Base-by-base conservation (phyloP, 1,140 invertebrate species). In the Formica exsecta region DNA sequence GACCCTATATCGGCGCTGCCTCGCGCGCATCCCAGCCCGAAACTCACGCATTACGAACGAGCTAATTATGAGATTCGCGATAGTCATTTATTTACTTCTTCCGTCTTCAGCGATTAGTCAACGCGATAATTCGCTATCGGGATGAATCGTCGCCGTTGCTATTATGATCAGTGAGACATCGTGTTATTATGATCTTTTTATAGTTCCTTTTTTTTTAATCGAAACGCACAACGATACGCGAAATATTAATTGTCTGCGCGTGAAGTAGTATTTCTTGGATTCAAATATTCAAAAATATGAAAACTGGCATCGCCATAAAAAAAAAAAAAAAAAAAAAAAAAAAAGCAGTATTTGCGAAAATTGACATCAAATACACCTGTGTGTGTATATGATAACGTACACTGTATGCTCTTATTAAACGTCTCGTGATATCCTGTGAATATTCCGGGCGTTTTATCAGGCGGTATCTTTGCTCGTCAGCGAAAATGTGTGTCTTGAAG, bases 61-160 rank as follows among this genome's bases (percentile, higher is more conserved):
- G 51, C 77, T 80, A 70, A 80, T 80, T 80, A 44, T 65, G 32
- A 68, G 29, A 68, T 11, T 54, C 44, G 32, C 74, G 11, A 59
- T 25, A 16, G 76, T 80, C 36, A 29, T 81, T 81, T 59, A 38
- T 74, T 51, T 29, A 22, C 11, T 41, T 36, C 54, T 61, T 36
- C n/a, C 51, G n/a, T 44, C 16, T 44, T 44, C 22, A 8, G 48
- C 32, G 32, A 16, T 70, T 57, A 36, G 25, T 70, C 29, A 70
- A 59, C 64, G 64, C 64, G 61, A 41, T 36, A 25, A 68, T 79
- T 32, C 32, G 4, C 32, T 8, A 19, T 38, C 64, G 64, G 2
- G n/a, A 79, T 32, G 13, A 36, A 8, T 16, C 19, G n/a, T 68
- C 16, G n/a, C n/a, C 44, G 32, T 19, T 16, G 59, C 29, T 36